Evolutionary conservation across 1,140 invertebrate species (phyloP).

Genomic region (Drosophila kurseongensis): DNA sequence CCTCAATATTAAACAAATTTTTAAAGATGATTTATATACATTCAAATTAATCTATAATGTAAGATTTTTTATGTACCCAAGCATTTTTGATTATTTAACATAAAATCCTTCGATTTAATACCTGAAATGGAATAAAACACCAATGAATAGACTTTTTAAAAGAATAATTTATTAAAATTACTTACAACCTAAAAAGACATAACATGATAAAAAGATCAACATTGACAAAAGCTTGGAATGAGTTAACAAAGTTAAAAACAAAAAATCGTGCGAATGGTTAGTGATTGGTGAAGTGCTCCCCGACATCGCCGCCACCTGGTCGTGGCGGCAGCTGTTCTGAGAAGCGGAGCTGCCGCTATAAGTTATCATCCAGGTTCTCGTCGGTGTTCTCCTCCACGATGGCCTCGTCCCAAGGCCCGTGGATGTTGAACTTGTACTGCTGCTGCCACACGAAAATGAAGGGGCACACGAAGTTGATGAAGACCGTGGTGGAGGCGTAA

Average conservation of each 20-base stretch:
- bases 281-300: constrained; percentile 47
- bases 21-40: too few relatives aligned
- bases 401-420: constrained; percentile 98
- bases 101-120: too few relatives aligned
- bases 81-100: too few relatives aligned
- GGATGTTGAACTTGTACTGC: constrained; percentile 95
- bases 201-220: not conserved
- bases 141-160: not conserved
- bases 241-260: constrained; percentile 1
- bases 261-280: constrained; percentile 10
- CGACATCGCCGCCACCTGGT: constrained; percentile 50
- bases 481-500: constrained; percentile 87
- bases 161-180: not conserved
- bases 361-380: constrained; percentile 74
- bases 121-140: too few relatives aligned
- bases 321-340: constrained; percentile 50
- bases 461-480: constrained; percentile 92
- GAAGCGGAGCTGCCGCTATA: constrained; percentile 77
- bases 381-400: constrained; percentile 87
- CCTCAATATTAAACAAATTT: too few relatives aligned
- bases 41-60: too few relatives aligned
- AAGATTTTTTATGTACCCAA: too few relatives aligned
- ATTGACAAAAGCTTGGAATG: not conserved
- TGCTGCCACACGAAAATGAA: constrained; percentile 92
- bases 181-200: not conserved